Base-by-base conservation (phyloP, 1,140 invertebrate genomes). In the Heliconius hermathena region DNA sequence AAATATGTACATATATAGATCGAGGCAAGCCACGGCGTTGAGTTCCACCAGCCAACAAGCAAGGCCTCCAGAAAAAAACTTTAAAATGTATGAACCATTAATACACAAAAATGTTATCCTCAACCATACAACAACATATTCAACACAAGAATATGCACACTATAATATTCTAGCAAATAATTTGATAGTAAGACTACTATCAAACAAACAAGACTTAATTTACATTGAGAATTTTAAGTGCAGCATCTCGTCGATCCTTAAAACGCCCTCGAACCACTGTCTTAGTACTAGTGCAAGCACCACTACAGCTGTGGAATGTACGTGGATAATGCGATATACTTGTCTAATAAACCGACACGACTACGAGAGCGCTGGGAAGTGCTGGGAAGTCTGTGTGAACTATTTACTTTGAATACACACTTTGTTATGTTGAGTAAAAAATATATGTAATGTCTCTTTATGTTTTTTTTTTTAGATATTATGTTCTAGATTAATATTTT, bases 281-380 rank as follows among this genome's bases (percentile, higher is more conserved):
- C 77, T 79, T 72, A 54, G 77, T 79, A 79, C 81, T 79, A 73
- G 70, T 79, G 74, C 74, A 57, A 78, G 74, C 52, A 78, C 33
- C 73, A 74, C 76, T 81, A 33, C 60, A 77, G 76, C 60, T 75
- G 52, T 57, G 66, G 36, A 76, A 73, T 80, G 74, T 52, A 76
- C 78, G 73, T 75, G 81, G 77, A 82, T 82, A 82, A 82, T 82
- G 77, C 57, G 52, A 70, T 73, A 66, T 66, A 60, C 79, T 74
- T 82, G 77, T 78, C 73, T 78, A 76, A 76, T 76, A 76, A 71
- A 76, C 74, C 38, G 57, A 29, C 49, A 60, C 38, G 38, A 20
- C 49, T 54, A 33, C 52, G 52, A 66, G 54, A 29, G 60, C 22
- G 57, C 22, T 26, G 11, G 22, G 0, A 66, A 66, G 8, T 66